Conservation (phyloP, 1,140 invertebrate species). For the Nephila pilipes region DNA sequence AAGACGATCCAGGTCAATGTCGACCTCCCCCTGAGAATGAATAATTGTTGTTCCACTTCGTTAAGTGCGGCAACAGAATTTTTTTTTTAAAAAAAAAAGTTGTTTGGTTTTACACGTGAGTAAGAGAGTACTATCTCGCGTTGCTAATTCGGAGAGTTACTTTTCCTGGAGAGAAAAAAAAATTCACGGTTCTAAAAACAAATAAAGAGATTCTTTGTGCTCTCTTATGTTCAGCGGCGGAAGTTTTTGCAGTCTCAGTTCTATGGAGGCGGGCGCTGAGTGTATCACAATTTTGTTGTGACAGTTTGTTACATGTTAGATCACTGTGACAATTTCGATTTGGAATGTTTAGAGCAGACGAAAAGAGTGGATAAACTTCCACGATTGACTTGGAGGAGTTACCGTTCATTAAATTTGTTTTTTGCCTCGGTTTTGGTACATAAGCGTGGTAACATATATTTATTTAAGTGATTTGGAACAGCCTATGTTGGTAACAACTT, state of each 20-base stretch:
- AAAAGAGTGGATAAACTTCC: too few relatives aligned
- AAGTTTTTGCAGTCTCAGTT: not conserved
- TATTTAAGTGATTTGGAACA: too few relatives aligned
- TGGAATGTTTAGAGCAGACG: too few relatives aligned
- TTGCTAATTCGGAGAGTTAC: slow-evolving; percentile 24
- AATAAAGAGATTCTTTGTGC: slow-evolving; percentile 12
- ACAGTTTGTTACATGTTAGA: too few relatives aligned
- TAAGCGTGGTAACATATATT: too few relatives aligned
- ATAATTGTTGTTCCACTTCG: slow-evolving; percentile 48
- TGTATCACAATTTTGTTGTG: too few relatives aligned
- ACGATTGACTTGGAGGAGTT: too few relatives aligned
- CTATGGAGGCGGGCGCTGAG: not conserved
- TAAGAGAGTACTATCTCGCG: slow-evolving; percentile 1
- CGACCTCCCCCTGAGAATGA: slow-evolving; percentile 34
- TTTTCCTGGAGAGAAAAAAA: not conserved
- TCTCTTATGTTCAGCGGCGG: not conserved
- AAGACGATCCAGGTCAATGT: slow-evolving; percentile 58
- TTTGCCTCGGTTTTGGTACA: too few relatives aligned
- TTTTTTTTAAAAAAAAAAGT: slow-evolving; percentile 18
- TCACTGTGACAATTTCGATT: too few relatives aligned
- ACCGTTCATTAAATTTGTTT: too few relatives aligned
- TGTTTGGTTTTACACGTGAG: slow-evolving; percentile 35
- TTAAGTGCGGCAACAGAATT: slow-evolving; percentile 20
- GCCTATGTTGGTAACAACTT: too few relatives aligned
- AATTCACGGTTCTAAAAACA: not conserved